phyloP scores from a whole-genome alignment of 2,797 vertebrate species.

The Myripristis jacobus region DNA sequence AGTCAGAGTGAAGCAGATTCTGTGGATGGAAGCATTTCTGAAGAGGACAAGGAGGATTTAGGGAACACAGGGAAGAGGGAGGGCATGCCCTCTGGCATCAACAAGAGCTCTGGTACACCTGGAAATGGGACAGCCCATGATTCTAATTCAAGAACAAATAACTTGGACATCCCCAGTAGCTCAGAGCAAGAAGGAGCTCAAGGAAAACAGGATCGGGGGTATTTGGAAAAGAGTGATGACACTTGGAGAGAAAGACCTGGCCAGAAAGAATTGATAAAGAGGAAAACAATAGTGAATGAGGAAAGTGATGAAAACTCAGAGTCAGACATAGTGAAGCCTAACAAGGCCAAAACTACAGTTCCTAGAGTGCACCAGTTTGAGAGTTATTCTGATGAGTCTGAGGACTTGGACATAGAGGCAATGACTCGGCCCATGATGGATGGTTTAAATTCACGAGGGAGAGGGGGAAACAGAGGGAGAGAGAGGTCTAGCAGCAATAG shows the following conservation, averaged over 20 bases:
- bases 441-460: constrained; percentile 8
- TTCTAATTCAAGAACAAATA: constrained; percentile 25
- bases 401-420: constrained; percentile 83
- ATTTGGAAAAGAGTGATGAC: constrained; percentile 67
- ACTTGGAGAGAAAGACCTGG: constrained; percentile 48
- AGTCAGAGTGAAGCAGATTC: constrained; percentile 44
- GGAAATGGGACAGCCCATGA: constrained; percentile 9
- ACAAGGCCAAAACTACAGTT: constrained; percentile 48
- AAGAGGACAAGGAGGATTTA: constrained; percentile 58
- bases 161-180: constrained; percentile 59
- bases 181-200: constrained; percentile 67
- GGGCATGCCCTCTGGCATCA: constrained; percentile 11
- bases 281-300: constrained; percentile 33
- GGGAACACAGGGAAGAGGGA: constrained; percentile 22
- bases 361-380: constrained; percentile 52
- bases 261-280: constrained; percentile 54
- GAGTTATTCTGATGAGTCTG: constrained; percentile 88
- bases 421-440: constrained; percentile 10
- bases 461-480: constrained; percentile 7
- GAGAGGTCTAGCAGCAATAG: constrained; percentile 9
- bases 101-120: constrained; percentile 21
- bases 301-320: constrained; percentile 42
- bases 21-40: constrained; percentile 59
- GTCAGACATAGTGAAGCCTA: constrained; percentile 40
- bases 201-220: constrained; percentile 51